phyloP scores from a whole-genome alignment of 2,113 vertebrate genomes.

The Rutilus rutilus region DNA sequence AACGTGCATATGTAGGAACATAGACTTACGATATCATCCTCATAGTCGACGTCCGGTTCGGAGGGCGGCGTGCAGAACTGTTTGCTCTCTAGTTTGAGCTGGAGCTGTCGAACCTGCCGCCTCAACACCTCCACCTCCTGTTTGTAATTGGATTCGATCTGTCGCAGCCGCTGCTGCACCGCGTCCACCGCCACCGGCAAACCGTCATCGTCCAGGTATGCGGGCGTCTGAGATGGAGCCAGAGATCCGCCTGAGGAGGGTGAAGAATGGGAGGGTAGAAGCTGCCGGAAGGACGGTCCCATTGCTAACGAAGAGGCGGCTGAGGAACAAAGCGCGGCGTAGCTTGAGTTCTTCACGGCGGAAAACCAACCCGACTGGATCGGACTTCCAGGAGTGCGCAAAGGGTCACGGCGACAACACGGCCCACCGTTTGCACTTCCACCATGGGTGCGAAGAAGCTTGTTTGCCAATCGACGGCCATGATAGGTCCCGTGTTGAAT shows the following conservation, averaged over 20 bases:
- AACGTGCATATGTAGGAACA: not conserved
- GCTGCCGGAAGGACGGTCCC: constrained; percentile 70
- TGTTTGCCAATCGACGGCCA: constrained; percentile 80
- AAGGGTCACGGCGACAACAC: constrained; percentile 75
- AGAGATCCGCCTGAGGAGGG: constrained; percentile 75
- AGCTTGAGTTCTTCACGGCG: constrained; percentile 51
- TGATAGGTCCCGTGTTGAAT: constrained; percentile 82
- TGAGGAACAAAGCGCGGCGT: constrained; percentile 60
- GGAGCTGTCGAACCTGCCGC: constrained; percentile 92
- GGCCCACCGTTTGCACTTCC: constrained; percentile 76
- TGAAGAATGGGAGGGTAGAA: constrained; percentile 60
- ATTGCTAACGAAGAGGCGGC: constrained; percentile 74
- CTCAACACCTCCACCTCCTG: constrained; percentile 96
- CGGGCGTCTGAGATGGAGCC: constrained; percentile 77
- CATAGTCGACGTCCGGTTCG: constrained; percentile 92
- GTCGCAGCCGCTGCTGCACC: constrained; percentile 93
- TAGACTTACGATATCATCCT: constrained; percentile 95
- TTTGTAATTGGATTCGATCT: constrained; percentile 96
- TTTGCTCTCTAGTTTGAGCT: constrained; percentile 93
- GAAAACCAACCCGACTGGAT: constrained; percentile 64
- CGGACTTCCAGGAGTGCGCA: constrained; percentile 63
- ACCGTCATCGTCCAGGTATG: constrained; percentile 93
- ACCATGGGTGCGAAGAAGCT: constrained; percentile 78
- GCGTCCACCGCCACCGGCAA: constrained; percentile 93
- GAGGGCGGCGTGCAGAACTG: constrained; percentile 88